Percentiles rank a stretch among this genome's conserved stretches.
Conservation (phyloP, 2,888 invertebrate genomes). For the Stegana nigrithorax region DNA sequence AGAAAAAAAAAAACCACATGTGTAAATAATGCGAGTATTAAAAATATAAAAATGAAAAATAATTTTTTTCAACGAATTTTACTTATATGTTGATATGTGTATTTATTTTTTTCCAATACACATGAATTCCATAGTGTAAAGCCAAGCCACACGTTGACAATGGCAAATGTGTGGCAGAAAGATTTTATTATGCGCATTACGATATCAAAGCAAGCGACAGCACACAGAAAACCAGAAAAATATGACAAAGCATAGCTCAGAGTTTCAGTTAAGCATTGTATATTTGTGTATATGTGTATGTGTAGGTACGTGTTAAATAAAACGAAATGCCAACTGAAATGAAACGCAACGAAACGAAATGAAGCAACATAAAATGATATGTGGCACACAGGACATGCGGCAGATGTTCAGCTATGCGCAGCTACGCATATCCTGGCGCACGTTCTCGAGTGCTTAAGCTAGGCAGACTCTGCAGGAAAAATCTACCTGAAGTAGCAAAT, state of each 20-base stretch:
- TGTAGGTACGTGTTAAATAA: background rate
- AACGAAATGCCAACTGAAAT: background rate
- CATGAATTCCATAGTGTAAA: too few species aligned
- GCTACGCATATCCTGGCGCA: background rate
- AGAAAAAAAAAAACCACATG: background rate
- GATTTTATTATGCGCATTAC: too few species aligned
- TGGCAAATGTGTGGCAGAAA: too few species aligned
- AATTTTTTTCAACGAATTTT: too few species aligned
- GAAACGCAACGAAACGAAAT: background rate
- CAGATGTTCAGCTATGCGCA: background rate
- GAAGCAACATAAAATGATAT: background rate
- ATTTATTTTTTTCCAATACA: too few species aligned
- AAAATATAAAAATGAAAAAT: background rate
- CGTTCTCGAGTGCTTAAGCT: background rate
- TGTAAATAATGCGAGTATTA: background rate
- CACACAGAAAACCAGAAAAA: too few species aligned
- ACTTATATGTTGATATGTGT: too few species aligned
- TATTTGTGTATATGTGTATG: background rate
- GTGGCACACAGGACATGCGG: background rate
- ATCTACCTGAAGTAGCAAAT: conserved; percentile 10
- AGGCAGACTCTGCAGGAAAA: background rate
- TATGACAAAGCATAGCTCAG: background rate
- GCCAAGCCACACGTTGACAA: too few species aligned
- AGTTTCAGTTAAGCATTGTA: background rate
- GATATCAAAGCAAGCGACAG: too few species aligned